phyloP scores from a whole-genome alignment of 2,888 invertebrate genomes.

The Leptinotarsa peninsularis region DNA sequence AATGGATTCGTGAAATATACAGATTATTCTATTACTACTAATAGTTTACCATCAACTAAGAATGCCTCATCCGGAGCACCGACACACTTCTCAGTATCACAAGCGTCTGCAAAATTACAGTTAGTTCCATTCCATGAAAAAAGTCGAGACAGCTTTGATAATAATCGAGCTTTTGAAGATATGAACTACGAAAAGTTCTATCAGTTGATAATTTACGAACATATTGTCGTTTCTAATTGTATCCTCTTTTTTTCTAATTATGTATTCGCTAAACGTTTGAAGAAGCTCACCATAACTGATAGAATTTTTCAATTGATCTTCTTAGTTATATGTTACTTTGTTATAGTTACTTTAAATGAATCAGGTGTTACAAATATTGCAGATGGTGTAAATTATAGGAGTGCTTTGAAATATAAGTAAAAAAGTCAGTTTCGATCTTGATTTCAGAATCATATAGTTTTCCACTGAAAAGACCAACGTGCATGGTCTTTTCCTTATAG shows the following conservation, averaged over 20 bases:
- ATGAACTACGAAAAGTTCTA: constrained; percentile 15
- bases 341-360: constrained; percentile 27
- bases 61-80: constrained; percentile 8
- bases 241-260: constrained; percentile 34
- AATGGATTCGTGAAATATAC: constrained; percentile 40
- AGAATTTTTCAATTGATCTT: constrained; percentile 40
- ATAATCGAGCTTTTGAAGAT: not conserved
- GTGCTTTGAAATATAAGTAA: constrained; percentile 27
- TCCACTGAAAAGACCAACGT: too few species aligned
- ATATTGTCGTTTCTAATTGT: constrained; percentile 38
- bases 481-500: too few species aligned
- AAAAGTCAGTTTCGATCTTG: not conserved
- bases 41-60: constrained; percentile 24
- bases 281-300: constrained; percentile 30
- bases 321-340: constrained; percentile 40
- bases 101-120: not conserved
- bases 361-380: constrained; percentile 30
- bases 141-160: not conserved
- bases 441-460: too few species aligned
- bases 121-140: not conserved
- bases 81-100: constrained; percentile 9
- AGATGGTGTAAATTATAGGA: constrained; percentile 24
- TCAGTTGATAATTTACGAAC: constrained; percentile 41
- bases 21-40: constrained; percentile 29
- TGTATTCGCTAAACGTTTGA: constrained; percentile 16